Evolutionary conservation across 2,888 invertebrate species (phyloP).

Genomic region (Thecophora atra): DNA sequence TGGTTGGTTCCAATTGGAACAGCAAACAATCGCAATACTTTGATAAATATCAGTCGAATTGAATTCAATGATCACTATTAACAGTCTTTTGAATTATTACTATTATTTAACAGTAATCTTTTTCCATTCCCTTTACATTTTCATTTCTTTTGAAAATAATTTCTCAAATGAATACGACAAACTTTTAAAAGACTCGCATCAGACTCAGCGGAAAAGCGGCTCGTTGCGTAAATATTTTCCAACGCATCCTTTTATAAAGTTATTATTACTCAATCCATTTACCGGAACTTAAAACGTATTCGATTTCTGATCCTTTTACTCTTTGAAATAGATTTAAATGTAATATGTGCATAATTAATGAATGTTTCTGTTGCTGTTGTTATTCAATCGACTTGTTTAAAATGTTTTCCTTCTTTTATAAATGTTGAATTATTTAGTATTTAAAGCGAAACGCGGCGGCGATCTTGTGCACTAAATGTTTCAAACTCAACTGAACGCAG

Average conservation of each 20-base stretch:
- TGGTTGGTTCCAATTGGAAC: neutral
- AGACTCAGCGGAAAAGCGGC: constrained; percentile 15
- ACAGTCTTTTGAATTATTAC: no score
- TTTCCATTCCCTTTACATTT: no score
- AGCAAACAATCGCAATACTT: neutral
- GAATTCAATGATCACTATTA: no score
- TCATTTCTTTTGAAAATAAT: no score
- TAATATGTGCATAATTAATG: constrained; percentile 1
- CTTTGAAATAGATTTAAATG: constrained; percentile 42
- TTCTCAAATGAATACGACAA: no score
- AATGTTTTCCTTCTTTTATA: constrained; percentile 27
- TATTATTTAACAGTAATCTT: no score
- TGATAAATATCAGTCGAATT: no score
- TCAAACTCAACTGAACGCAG: constrained; percentile 60
- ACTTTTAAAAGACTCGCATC: neutral
- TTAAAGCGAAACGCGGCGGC: constrained; percentile 51
- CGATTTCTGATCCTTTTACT: constrained; percentile 36
- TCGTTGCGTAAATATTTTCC: constrained; percentile 12
- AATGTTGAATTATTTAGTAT: no score
- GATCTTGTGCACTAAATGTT: constrained; percentile 61
- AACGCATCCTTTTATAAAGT: no score
- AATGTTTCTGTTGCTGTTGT: constrained; percentile 29
- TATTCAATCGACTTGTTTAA: neutral
- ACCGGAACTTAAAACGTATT: neutral
- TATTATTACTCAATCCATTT: neutral